Base-by-base conservation (phyloP, 1,140 invertebrate species). In the Oscheius sp. region DNA sequence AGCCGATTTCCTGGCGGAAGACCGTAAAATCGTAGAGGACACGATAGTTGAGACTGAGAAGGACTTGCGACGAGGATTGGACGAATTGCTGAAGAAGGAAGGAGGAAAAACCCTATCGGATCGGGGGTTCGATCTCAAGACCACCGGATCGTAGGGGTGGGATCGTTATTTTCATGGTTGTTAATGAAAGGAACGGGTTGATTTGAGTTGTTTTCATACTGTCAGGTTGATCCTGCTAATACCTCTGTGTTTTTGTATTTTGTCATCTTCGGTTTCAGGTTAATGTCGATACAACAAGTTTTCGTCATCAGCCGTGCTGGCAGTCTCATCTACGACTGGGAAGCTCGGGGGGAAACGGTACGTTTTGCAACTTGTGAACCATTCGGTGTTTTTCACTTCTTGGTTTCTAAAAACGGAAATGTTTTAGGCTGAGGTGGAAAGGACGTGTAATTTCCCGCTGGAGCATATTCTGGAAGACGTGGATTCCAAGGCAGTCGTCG, bases 251-350 rank as follows among this genome's bases (percentile, higher is more conserved):
- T 20, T n/a, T 20, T 10, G 15, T 20, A 15, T 59, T 59, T 59
- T 1, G 15, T 13, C 15, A 63, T 18, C 32, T 34, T 20, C 10
- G 13, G 55, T 63, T 63, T 63, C n/a, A 36, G 64, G 23, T 20
- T n/a, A n/a, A 81, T 81, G 81, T 74, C 82, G 2, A 80, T 84
- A 42, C 81, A 84, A 31, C 75, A 84, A 32, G 35, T 84, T 18
- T 78, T 84, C 18, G 70, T 84, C 1, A 85, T 84, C 26, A 84
- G 81, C 66, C 76, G 79, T 32, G 82, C 82, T 28, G 82, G 82
- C 10, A 80, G 79, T 65, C 68, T 84, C 34, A 85, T 84, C 46
- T 84, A 78, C 68, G 79, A 84, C 45, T 85, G 76, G 72, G 79
- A 82, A 63, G 81, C 77, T 62, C 72, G 75, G 52, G 31, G 29